Conservation (phyloP, 2,113 vertebrate species). For the Cyphomyrus discorhynchus region DNA sequence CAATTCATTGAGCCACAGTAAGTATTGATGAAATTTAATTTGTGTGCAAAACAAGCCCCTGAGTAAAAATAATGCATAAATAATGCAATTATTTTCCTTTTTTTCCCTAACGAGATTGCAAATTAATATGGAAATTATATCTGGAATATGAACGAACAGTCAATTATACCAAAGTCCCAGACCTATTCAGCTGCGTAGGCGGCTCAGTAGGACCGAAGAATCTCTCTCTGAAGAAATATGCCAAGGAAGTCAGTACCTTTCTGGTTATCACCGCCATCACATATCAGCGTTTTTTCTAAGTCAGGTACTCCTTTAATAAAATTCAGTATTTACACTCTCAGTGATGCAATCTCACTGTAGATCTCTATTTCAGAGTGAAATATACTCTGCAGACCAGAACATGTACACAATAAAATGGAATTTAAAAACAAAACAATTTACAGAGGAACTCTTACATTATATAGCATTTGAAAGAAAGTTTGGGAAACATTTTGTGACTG, state of each 20-base stretch:
- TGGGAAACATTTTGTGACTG: not conserved
- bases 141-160: constrained; percentile 8
- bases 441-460: not conserved
- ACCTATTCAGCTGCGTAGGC: not conserved
- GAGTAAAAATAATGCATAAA: constrained; percentile 8
- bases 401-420: not conserved
- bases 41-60: not conserved
- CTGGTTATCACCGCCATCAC: not conserved
- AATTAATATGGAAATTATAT: constrained; percentile 12
- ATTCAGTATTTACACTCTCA: not conserved
- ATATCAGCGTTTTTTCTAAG: not conserved
- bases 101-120: constrained; percentile 13
- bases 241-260: not conserved
- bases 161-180: not conserved
- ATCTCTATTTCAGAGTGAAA: not conserved
- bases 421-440: not conserved
- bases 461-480: not conserved
- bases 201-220: not conserved
- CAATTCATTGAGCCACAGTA: not conserved
- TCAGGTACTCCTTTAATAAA: not conserved
- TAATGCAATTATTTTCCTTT: not conserved
- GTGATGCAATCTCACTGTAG: not conserved
- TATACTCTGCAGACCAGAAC: not conserved
- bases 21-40: constrained; percentile 7
- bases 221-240: not conserved